phyloP scores from a whole-genome alignment of 2,113 vertebrate species.

The Caracal caracal region DNA sequence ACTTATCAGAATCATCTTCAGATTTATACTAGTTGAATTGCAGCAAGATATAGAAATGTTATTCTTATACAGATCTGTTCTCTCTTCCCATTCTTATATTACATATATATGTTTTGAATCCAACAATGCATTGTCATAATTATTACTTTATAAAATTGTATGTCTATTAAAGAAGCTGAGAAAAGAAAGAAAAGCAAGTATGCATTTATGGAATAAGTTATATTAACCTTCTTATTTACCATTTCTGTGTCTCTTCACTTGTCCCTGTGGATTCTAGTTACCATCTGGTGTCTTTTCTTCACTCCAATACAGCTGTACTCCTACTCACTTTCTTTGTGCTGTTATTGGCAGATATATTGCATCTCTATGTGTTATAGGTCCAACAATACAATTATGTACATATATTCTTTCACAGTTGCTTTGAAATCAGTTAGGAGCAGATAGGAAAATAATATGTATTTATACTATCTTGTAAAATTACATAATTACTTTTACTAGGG shows the following conservation, averaged over 20 bases:
- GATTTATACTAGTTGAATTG: neutral
- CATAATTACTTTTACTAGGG: neutral
- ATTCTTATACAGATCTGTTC: neutral
- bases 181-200: neutral
- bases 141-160: constrained; percentile 32
- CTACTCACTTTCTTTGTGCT: neutral
- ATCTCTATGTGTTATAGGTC: neutral
- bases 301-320: neutral
- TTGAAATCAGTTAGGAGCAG: neutral
- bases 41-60: neutral
- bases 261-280: neutral
- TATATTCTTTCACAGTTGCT: neutral
- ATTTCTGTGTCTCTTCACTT: neutral
- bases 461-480: neutral
- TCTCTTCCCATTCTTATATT: neutral
- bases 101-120: neutral
- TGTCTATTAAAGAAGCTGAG: neutral
- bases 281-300: neutral
- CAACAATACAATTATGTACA: neutral
- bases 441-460: neutral
- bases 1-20: neutral
- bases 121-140: neutral
- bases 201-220: neutral
- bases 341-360: neutral
- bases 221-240: neutral